Base-by-base conservation (phyloP, 1,140 invertebrate species). In the Homarus americanus region DNA sequence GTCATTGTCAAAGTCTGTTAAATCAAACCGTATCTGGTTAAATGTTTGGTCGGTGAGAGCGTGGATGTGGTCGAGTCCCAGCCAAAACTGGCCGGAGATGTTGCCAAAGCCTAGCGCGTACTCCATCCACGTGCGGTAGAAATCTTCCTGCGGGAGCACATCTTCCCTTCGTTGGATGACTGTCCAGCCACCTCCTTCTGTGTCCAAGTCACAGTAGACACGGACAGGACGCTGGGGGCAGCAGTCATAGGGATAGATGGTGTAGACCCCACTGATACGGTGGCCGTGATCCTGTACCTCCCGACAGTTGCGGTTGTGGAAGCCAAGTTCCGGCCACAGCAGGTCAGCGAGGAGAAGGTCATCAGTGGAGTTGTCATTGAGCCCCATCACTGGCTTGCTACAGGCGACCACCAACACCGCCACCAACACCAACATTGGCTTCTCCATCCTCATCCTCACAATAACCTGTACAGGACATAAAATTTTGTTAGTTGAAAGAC, bases 31-130 rank as follows among this genome's bases (percentile, higher is more conserved):
- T 7, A 93, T 58, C 28, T 92, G 75, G 82, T 91, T 75, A 10
- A 92, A 84, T 0, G 92, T 89, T 2, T 88, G 66, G 17, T 86
- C 72, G 0, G 92, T 93, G 10, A 94, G 76, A 34, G 83, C 82
- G 15, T 92, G 86, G 12, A 94, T 92, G 83, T 91, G 88, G 79
- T 92, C 86, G 20, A 93, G 83, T 15, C 93, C 95, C 7, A 95
- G 76, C 94, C 95, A 95, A 80, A 94, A 93, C 80, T 94, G 93
- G 24, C 93, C 92, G 12, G 92, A 93, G 7, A 94, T 90, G 73
- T 94, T 94, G 12, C 95, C 95, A 92, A 95, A 95, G 3, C 95
- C 95, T n/a, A 93, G 80, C 83, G 93, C 93, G 92, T 96, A 96
- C 44, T 95, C 95, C 28, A 93, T 85, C 95, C 95, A 95, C 24